Percentiles rank a stretch among this genome's conserved stretches.
Evolutionary conservation across 2,888 invertebrate genomes (phyloP).

Genomic region (Deroplatys truncata): DNA sequence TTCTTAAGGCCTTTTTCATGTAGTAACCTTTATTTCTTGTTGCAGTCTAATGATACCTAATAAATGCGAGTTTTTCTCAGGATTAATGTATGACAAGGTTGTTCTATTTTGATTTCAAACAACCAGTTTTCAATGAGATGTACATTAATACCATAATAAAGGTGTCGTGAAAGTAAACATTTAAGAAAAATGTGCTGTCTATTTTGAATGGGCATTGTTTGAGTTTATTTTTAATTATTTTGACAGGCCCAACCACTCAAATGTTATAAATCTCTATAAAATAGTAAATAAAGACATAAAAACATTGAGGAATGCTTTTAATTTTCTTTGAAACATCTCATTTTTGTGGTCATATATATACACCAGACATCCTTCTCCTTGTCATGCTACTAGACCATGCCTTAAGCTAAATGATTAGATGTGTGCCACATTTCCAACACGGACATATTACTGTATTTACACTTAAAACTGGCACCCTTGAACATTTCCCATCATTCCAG

Average conservation of each 20-base stretch:
- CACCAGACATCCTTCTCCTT: too few species aligned
- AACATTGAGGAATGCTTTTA: neutral
- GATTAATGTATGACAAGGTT: neutral
- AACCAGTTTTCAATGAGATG: neutral
- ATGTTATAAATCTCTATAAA: neutral
- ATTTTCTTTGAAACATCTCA: too few species aligned
- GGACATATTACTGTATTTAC: too few species aligned
- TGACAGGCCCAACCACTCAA: neutral
- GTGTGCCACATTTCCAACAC: too few species aligned
- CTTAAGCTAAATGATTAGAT: too few species aligned
- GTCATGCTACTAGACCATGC: too few species aligned
- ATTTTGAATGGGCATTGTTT: constrained; percentile 2
- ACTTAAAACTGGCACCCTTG: too few species aligned
- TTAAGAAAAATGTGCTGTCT: neutral
- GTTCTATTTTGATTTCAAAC: neutral
- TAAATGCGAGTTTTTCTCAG: neutral
- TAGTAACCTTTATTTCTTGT: neutral
- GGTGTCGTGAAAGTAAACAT: neutral
- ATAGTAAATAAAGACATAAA: neutral
- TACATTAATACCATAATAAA: neutral
- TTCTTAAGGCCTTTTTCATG: neutral
- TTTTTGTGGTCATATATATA: too few species aligned
- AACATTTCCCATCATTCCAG: too few species aligned
- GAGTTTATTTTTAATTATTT: neutral
- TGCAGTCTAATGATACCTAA: neutral